Evolutionary conservation across 2,113 vertebrate genomes (phyloP).

Genomic region (Corapipo altera): DNA sequence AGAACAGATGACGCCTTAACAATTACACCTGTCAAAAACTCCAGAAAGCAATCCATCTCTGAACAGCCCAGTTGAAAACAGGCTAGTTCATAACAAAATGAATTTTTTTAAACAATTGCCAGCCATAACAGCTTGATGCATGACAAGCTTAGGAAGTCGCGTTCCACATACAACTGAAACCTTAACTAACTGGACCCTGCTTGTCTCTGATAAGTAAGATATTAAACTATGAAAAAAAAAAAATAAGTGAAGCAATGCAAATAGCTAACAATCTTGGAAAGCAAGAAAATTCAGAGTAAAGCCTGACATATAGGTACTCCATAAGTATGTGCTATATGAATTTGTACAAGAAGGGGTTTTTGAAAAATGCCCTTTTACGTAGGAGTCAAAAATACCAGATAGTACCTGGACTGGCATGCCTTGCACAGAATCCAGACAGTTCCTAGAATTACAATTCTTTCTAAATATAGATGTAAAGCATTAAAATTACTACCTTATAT

Average conservation of each 20-base stretch:
- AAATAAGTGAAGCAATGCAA: constrained; percentile 48
- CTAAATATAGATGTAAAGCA: neutral
- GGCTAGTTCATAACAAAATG: constrained; percentile 95
- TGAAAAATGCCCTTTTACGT: neutral
- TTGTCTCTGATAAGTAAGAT: constrained; percentile 79
- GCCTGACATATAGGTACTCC: neutral
- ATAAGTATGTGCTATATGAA: neutral
- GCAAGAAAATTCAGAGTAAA: constrained; percentile 49
- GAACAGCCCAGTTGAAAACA: constrained; percentile 91
- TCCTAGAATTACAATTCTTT: neutral
- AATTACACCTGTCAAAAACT: constrained; percentile 99
- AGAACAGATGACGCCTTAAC: constrained; percentile 99
- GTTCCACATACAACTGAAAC: constrained; percentile 80
- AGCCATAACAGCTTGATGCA: constrained; percentile 91
- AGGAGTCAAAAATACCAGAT: neutral
- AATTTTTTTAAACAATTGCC: constrained; percentile 91
- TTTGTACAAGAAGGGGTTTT: neutral
- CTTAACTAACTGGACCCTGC: constrained; percentile 81
- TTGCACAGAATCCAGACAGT: neutral
- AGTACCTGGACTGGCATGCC: neutral
- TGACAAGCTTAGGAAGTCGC: constrained; percentile 85
- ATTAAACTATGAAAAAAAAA: constrained; percentile 46
- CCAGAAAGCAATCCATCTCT: constrained; percentile 99
- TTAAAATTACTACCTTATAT: neutral
- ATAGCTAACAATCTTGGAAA: constrained; percentile 34